A percentile compares a stretch with the other conserved stretches of the same genome.
phyloP scores from a whole-genome alignment of 2,797 vertebrate genomes.

The Rhodeus uyekii region DNA sequence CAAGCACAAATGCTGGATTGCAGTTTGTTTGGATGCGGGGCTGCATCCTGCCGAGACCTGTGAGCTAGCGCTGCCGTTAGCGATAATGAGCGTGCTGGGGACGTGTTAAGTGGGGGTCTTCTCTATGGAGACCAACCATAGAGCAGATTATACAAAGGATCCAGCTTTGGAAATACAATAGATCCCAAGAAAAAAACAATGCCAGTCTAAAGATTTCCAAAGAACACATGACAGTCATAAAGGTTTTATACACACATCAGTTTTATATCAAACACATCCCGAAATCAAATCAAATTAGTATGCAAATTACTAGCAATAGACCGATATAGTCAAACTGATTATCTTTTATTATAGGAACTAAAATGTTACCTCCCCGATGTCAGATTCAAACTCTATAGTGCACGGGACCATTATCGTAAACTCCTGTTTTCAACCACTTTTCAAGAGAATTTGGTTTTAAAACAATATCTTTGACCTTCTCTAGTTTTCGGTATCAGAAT shows the following conservation, averaged over 20 bases:
- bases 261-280: background rate
- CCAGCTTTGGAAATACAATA: conserved; percentile 74
- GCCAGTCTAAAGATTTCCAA: conserved; percentile 57
- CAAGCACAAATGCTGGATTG: conserved; percentile 81
- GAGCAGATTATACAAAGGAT: conserved; percentile 77
- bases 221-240: background rate
- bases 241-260: background rate
- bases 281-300: background rate
- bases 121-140: conserved; percentile 69
- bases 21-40: conserved; percentile 68
- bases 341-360: background rate
- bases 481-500: too few relatives aligned
- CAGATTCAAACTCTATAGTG: background rate
- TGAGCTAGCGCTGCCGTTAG: conserved; percentile 70
- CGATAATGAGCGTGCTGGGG: conserved; percentile 72
- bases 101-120: conserved; percentile 59
- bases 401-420: background rate
- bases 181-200: conserved; percentile 72
- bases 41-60: conserved; percentile 67
- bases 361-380: background rate
- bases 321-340: background rate
- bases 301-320: background rate
- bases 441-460: too few relatives aligned
- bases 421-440: too few relatives aligned
- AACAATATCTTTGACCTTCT: too few relatives aligned